Conservation (phyloP, 2,113 vertebrate genomes). For the Muntiacus reevesi region DNA sequence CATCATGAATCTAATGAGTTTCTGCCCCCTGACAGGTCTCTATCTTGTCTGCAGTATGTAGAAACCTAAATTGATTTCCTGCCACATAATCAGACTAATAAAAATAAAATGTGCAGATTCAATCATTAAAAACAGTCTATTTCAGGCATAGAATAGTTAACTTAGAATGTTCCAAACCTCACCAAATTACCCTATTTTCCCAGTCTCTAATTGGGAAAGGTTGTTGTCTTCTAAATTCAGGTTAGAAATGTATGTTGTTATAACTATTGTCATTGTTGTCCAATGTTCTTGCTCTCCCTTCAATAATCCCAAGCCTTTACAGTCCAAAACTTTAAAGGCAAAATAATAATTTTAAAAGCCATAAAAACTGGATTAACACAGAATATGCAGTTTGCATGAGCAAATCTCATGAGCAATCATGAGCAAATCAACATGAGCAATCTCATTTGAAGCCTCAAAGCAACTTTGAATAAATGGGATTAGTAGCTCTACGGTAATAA, state of each 20-base stretch:
- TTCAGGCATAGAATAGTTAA: not conserved
- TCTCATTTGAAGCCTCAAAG: not conserved
- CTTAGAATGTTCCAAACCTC: not conserved
- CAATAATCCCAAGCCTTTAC: not conserved
- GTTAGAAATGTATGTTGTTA: not conserved
- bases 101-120: not conserved
- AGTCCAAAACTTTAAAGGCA: not conserved
- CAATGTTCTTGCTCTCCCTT: not conserved
- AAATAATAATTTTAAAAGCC: conserved; percentile 24
- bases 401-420: too few relatives aligned
- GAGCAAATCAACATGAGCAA: not conserved
- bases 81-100: not conserved
- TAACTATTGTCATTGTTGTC: not conserved
- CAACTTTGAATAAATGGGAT: not conserved
- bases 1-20: not conserved
- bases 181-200: not conserved
- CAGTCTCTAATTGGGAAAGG: not conserved
- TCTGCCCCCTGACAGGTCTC: not conserved
- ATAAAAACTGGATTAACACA: not conserved
- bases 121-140: not conserved
- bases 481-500: not conserved
- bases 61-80: conserved; percentile 10
- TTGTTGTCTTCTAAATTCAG: not conserved
- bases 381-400: not conserved
- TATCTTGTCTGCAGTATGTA: not conserved